Conservation (phyloP, 2,113 vertebrate species). For the Bos indicus region DNA sequence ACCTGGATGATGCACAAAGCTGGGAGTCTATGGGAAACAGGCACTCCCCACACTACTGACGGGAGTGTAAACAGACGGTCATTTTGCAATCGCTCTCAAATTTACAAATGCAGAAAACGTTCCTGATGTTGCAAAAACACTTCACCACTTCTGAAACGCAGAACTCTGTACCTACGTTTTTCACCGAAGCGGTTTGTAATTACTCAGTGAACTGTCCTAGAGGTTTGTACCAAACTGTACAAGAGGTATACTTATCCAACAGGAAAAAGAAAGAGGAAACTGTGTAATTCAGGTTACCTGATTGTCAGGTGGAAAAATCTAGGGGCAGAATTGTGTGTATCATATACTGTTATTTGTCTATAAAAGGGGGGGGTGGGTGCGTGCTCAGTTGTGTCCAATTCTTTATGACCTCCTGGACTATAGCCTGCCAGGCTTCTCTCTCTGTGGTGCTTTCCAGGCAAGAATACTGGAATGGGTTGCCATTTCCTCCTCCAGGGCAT, state of each 20-base stretch:
- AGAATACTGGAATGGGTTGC: not conserved
- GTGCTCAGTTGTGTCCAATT: not conserved
- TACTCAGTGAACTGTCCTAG: not conserved
- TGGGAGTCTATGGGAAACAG: not conserved
- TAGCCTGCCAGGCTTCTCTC: not conserved
- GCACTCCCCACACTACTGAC: not conserved
- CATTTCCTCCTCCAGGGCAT: not conserved
- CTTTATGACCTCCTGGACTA: not conserved
- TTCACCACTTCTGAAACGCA: not conserved
- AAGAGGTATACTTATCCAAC: fast-evolving
- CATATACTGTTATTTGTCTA: fast-evolving
- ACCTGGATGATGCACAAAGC: fast-evolving
- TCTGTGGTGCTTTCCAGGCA: not conserved
- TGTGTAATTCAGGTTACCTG: not conserved
- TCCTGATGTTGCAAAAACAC: not conserved
- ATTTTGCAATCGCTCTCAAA: not conserved
- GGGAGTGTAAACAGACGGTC: fast-evolving
- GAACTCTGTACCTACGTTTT: not conserved
- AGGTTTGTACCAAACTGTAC: not conserved
- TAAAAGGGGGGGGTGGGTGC: fast-evolving
- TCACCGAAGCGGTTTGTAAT: not conserved
- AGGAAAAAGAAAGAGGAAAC: not conserved
- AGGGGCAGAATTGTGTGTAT: fast-evolving
- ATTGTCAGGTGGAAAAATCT: not conserved
- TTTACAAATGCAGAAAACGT: not conserved